Base-by-base conservation (phyloP, 1,140 invertebrate species). In the Araneus ventricosus region DNA sequence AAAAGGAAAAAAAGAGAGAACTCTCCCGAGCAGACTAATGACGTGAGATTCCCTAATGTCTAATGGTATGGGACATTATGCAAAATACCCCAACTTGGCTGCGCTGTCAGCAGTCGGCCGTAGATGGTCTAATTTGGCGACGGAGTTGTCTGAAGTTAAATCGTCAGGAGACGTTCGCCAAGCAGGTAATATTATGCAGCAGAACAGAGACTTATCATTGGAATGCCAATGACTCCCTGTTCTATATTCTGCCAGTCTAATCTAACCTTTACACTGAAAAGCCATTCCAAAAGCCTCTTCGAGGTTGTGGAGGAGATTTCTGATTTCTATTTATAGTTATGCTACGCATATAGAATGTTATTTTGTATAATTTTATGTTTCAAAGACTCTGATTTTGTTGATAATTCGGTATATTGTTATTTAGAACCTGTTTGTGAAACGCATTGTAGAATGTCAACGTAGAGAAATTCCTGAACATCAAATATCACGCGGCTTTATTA, bases 51-150 rank as follows among this genome's bases (percentile, higher is more conserved):
- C 24, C 61, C 34, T 88, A 88, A 88, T 88, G 61, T 22, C 67
- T 75, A 75, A 75, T 34, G 67, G 67, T 75, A 37, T 27, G 86
- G 37, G 34, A 45, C 86, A 88, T 88, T 88, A 88, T 67, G 86
- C 86, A 67, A 88, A 88, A 22, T 70, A 67, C 30, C 30, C 67
- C 14, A 75, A 75, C 27, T 37, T 37, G 27, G 17, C 30, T 34
- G 67, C 67, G 4, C 34, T 34, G 30, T 30, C 86, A 63, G 37
- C 61, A 87, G 14, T 34, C 34, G 37, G 59, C 22, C 59, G 5
- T 45, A 20, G 59, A 70, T 34, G 59, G 34, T 34, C 59, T 88
- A 37, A 88, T 67, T 88, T 57, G 80, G 41, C 27, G n/a, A 34
- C 37, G 37, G 30, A 75, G 30, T 75, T 10, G 10, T 34, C 30